Conservation (phyloP, 1,140 invertebrate species). For the Temnothorax curvispinosus region DNA sequence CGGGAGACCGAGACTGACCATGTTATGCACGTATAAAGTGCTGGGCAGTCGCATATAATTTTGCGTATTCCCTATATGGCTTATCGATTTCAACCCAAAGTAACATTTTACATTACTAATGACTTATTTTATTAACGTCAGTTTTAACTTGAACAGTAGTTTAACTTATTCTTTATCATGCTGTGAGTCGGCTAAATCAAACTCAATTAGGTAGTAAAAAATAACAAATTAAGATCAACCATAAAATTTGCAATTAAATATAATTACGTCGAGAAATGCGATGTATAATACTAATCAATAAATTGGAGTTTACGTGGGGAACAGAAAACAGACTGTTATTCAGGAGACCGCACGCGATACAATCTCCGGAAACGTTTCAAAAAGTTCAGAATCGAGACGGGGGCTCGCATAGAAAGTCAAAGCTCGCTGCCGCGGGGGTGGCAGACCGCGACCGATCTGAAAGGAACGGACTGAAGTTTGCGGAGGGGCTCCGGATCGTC, state of each 20-base stretch:
- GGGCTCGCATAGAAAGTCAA: conserved; percentile 51
- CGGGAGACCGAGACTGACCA: neutral
- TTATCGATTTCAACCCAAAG: neutral
- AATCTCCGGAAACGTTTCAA: conserved; percentile 55
- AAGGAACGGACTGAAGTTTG: conserved; percentile 64
- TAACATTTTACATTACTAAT: neutral
- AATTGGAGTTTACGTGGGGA: neutral
- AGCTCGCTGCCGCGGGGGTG: conserved; percentile 9
- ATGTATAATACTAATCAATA: conserved; percentile 45
- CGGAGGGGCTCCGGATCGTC: conserved; percentile 46
- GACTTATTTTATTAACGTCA: neutral
- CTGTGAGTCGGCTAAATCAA: neutral
- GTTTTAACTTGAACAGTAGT: neutral
- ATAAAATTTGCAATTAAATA: neutral
- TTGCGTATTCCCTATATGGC: neutral
- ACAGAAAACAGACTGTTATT: conserved; percentile 31
- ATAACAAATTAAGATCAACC: neutral
- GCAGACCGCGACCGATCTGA: conserved; percentile 65
- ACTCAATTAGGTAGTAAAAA: neutral
- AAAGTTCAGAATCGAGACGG: conserved; percentile 46
- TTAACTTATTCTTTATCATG: neutral
- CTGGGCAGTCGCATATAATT: neutral
- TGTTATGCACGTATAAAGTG: neutral
- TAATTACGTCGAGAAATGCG: conserved; percentile 8
- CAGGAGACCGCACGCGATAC: conserved; percentile 24